Base-by-base conservation (phyloP, 2,888 invertebrate genomes). In the Teleiodes luculella region DNA sequence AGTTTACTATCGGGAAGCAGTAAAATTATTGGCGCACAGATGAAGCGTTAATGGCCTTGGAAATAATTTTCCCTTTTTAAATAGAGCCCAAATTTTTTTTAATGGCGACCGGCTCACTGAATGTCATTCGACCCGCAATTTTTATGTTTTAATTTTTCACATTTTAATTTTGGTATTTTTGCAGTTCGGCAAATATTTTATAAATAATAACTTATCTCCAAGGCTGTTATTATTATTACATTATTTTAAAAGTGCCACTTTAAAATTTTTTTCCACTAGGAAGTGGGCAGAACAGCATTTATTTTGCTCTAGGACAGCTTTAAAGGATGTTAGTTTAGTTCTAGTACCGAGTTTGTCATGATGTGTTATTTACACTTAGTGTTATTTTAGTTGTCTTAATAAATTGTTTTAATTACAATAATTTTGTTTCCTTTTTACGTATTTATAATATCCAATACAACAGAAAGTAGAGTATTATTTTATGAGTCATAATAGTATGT, bases 1-100 rank as follows among this genome's bases (percentile, higher is more conserved):
- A 95, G 66, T 98, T 98, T 85, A 95, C 96, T 52, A 90, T 93
- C 57, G 92, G 91, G 65, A 94, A 90, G 65, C 69, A 83, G 63
- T 74, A 72, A 55, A 36, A 11, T 6, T 24, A 20, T 24, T 43
- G 43, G 8, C 1, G 24, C n/a, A 24, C 24, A 10, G n/a, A 13
- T 39, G n/a, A n/a, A n/a, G n/a, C n/a, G n/a, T n/a, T n/a, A n/a
- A n/a, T n/a, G n/a, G n/a, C n/a, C n/a, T n/a, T n/a, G n/a, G n/a
- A n/a, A n/a, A n/a, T n/a, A n/a, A n/a, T n/a, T n/a, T n/a, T n/a
- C n/a, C n/a, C n/a, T n/a, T n/a, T n/a, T n/a, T n/a, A n/a, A n/a
- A n/a, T n/a, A n/a, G n/a, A n/a, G n/a, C n/a, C n/a, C n/a, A n/a
- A n/a, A n/a, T n/a, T n/a, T n/a, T n/a, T n/a, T n/a, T n/a, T n/a